A percentile compares a stretch with the other conserved stretches of the same genome.
These are phyloP conservation scores for Thunnus albacares DNA, from an alignment of 2,797 vertebrate genomes.

Conservation along the genomic window DNA sequence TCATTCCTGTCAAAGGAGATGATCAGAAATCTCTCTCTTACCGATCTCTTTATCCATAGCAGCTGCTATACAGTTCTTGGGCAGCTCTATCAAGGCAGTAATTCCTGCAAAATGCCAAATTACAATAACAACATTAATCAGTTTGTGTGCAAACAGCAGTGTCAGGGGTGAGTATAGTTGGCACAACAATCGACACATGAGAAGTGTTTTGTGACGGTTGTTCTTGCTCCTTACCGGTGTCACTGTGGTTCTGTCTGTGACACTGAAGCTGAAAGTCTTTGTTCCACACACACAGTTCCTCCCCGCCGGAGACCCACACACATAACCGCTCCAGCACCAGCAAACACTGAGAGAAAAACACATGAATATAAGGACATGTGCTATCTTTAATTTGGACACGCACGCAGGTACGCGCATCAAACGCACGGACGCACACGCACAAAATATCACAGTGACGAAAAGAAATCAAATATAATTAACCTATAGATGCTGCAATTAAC, in stretches of 20 bases:
- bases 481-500: conserved; percentile 50
- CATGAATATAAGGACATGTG: background rate
- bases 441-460: background rate
- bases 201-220: background rate
- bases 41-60: conserved; percentile 93
- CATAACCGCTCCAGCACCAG: conserved; percentile 90
- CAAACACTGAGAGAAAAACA: conserved; percentile 87
- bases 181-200: background rate
- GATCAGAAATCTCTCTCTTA: conserved; percentile 72
- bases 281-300: conserved; percentile 95
- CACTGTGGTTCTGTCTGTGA: conserved; percentile 89
- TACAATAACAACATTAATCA: background rate
- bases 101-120: conserved; percentile 84
- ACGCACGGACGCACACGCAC: background rate
- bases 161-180: background rate
- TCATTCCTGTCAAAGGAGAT: background rate
- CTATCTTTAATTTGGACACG: background rate
- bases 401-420: background rate
- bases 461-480: conserved; percentile 40
- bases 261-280: conserved; percentile 91
- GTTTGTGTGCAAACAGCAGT: conserved; percentile 7
- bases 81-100: conserved; percentile 90
- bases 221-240: conserved; percentile 85
- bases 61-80: conserved; percentile 92
- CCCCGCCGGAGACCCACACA: conserved; percentile 93